A percentile compares a stretch with the other conserved stretches of the same genome.
Evolutionary conservation across 1,140 invertebrate species (phyloP).

Genomic region (Heliconius melpomene): DNA sequence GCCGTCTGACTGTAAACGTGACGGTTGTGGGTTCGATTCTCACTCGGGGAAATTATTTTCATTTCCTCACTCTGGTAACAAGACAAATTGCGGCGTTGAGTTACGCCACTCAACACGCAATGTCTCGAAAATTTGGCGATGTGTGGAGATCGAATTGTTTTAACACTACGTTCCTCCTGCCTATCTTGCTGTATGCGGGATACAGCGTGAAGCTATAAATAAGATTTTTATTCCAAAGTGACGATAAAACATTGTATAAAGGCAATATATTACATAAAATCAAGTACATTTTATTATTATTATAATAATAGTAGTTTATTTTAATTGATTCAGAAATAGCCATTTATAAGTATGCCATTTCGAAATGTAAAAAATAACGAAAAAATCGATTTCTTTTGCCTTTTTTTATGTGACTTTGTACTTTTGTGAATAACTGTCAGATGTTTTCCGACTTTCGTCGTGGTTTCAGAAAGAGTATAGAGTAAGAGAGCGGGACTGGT

Average conservation of each 20-base stretch:
- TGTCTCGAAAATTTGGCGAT: too few species aligned
- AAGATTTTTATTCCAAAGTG: conserved; percentile 22
- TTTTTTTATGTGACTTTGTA: neutral
- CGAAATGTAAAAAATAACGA: neutral
- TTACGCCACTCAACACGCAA: too few species aligned
- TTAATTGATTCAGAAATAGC: conserved; percentile 21
- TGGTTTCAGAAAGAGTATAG: neutral
- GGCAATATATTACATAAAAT: conserved; percentile 17
- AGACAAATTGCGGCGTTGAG: too few species aligned
- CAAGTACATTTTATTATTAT: conserved; percentile 26
- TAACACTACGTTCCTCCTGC: too few species aligned
- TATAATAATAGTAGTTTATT: conserved; percentile 5
- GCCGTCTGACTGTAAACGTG: too few species aligned
- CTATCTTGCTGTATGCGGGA: too few species aligned
- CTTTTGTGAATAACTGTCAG: conserved; percentile 8
- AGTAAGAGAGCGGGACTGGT: neutral
- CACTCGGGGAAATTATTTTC: too few species aligned
- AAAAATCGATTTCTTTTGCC: neutral
- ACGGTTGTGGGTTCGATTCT: too few species aligned
- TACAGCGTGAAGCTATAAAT: too few species aligned
- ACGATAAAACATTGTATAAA: conserved; percentile 25
- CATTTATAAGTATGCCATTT: conserved; percentile 16
- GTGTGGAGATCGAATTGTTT: too few species aligned
- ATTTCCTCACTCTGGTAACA: too few species aligned
- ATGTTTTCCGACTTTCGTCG: neutral